These are phyloP conservation scores for Bellardia pandia DNA, from an alignment of 2,888 invertebrate genomes.

Conservation along the genomic window DNA sequence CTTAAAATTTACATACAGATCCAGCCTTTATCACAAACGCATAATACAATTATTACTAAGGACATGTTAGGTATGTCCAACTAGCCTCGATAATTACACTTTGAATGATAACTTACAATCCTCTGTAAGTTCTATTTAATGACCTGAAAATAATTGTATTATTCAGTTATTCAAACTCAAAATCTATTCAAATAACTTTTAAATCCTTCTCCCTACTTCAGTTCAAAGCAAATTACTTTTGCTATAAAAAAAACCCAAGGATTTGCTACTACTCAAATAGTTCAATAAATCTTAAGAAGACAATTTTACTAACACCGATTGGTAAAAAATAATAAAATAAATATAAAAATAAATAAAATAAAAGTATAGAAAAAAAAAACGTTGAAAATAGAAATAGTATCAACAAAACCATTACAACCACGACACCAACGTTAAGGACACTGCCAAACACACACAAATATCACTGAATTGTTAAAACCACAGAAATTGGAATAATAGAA, in stretches of 20 bases:
- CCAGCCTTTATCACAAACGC: too few species aligned
- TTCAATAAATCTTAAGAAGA: slow-evolving; percentile 52
- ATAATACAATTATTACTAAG: too few species aligned
- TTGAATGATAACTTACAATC: too few species aligned
- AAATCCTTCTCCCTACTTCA: not conserved
- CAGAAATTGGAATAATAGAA: slow-evolving; percentile 40
- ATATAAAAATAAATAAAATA: slow-evolving; percentile 36
- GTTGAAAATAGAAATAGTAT: slow-evolving; percentile 1
- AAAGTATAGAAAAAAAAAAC: not conserved
- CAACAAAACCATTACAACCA: slow-evolving; percentile 41
- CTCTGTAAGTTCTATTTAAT: too few species aligned
- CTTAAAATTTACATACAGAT: too few species aligned
- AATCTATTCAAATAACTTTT: not conserved
- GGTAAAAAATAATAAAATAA: slow-evolving; percentile 16
- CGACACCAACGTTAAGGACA: slow-evolving; percentile 31
- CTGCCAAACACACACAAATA: not conserved
- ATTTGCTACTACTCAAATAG: slow-evolving; percentile 16
- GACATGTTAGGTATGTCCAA: too few species aligned
- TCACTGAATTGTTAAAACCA: slow-evolving; percentile 40
- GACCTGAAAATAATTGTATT: too few species aligned
- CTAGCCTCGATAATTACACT: too few species aligned
- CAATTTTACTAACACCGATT: slow-evolving; percentile 47
- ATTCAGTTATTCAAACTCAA: too few species aligned
- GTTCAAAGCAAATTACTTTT: slow-evolving; percentile 1
- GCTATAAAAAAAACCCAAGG: not conserved